These are phyloP conservation scores for Coregonus suidteri DNA, from an alignment of 2,797 vertebrate genomes.

Conservation along the genomic window DNA sequence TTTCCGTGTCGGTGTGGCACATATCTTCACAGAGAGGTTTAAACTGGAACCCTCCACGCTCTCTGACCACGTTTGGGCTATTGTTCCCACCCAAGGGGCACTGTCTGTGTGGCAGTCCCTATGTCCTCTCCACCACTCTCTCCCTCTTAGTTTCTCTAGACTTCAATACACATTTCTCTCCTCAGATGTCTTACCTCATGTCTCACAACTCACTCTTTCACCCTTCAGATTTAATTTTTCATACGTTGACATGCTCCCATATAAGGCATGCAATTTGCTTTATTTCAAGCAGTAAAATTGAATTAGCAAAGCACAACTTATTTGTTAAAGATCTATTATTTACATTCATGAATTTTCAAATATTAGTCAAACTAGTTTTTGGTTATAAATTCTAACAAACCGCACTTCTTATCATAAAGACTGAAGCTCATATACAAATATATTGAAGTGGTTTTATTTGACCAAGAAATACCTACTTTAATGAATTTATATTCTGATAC, in stretches of 20 bases:
- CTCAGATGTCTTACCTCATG: neutral
- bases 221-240: neutral
- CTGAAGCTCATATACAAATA: neutral
- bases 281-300: neutral
- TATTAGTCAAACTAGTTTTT: neutral
- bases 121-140: neutral
- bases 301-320: neutral
- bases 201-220: neutral
- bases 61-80: conserved; percentile 84
- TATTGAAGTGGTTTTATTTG: neutral
- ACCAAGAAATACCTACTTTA: neutral
- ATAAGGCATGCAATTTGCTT: neutral
- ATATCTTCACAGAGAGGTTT: conserved; percentile 76
- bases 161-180: neutral
- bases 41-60: conserved; percentile 80
- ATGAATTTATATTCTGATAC: neutral
- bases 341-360: neutral
- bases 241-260: neutral
- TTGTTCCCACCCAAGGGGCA: conserved; percentile 85
- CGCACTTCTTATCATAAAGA: neutral
- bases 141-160: neutral
- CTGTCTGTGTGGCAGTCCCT: conserved; percentile 40
- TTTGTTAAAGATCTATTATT: neutral
- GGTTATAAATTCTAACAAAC: neutral
- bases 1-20: conserved; percentile 43